Conservation (phyloP, 2,113 vertebrate genomes). For the Poicephalus gulielmi region DNA sequence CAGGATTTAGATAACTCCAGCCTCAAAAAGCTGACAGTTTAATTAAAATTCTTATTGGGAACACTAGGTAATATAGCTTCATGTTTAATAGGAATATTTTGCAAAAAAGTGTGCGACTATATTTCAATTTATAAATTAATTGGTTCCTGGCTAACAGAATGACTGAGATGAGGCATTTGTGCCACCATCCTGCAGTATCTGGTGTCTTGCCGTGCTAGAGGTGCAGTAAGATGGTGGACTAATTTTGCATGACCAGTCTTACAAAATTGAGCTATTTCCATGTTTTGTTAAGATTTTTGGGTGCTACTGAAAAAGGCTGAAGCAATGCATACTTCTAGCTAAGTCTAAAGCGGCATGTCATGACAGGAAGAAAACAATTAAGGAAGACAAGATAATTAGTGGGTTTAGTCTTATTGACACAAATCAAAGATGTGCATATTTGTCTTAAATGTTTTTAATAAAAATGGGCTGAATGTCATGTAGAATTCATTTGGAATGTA, state of each 20-base stretch:
- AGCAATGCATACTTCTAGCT: not conserved
- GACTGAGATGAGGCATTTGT: not conserved
- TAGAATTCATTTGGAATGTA: not conserved
- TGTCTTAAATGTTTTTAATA: not conserved
- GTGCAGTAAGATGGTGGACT: not conserved
- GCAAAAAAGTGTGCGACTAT: conserved; percentile 26
- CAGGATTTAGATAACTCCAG: conserved; percentile 39
- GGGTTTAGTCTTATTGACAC: not conserved
- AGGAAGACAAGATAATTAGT: not conserved
- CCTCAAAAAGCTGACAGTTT: conserved; percentile 59
- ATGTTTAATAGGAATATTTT: conserved; percentile 34
- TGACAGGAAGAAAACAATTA: not conserved
- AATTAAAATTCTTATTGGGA: conserved; percentile 65
- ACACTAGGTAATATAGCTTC: conserved; percentile 29
- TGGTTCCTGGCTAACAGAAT: not conserved
- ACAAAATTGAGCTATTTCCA: not conserved
- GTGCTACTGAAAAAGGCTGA: not conserved
- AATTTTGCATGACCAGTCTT: not conserved
- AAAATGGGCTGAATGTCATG: not conserved
- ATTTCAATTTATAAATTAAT: conserved; percentile 36
- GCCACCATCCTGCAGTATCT: not conserved
- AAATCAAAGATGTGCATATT: not conserved
- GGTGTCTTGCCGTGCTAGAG: not conserved
- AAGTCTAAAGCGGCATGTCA: not conserved
- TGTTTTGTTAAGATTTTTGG: not conserved